Evolutionary conservation across 2,888 invertebrate genomes (phyloP).

Genomic region (Anoncus sp.): DNA sequence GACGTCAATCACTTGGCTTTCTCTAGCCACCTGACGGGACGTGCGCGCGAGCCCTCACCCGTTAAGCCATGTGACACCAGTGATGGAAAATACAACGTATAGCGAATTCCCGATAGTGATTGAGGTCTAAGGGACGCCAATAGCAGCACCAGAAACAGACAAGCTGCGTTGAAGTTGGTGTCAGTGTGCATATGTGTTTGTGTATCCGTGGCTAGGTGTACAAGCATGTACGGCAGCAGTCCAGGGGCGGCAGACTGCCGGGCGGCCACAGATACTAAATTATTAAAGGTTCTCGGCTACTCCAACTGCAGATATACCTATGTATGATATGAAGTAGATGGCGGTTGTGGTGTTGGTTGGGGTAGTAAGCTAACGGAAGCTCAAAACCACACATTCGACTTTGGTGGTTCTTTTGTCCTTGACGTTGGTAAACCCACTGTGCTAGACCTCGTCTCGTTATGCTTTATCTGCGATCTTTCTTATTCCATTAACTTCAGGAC

Average conservation of each 20-base stretch:
- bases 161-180: constrained; percentile 32
- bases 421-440: constrained; percentile 13
- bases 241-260: constrained; percentile 80
- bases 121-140: constrained; percentile 61
- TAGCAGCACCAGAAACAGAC: constrained; percentile 34
- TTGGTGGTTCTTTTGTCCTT: constrained; percentile 41
- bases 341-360: constrained; percentile 26
- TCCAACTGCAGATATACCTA: constrained; percentile 60
- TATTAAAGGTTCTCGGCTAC: constrained; percentile 78
- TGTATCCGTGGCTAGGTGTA: constrained; percentile 11
- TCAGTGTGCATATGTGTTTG: neutral
- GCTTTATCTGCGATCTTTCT: constrained; percentile 10
- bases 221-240: constrained; percentile 37
- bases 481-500: constrained; percentile 1
- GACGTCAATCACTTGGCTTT: constrained; percentile 38
- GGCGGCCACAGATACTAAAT: constrained; percentile 79
- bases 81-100: constrained; percentile 42
- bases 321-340: constrained; percentile 30
- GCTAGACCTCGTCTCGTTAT: constrained; percentile 24
- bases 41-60: constrained; percentile 6
- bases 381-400: constrained; percentile 46
- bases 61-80: constrained; percentile 39
- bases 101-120: constrained; percentile 60
- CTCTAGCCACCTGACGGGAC: neutral
- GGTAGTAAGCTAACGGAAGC: constrained; percentile 33